Evolutionary conservation across 2,888 invertebrate genomes (phyloP).

Genomic region (Caenorhabditis uteleia): DNA sequence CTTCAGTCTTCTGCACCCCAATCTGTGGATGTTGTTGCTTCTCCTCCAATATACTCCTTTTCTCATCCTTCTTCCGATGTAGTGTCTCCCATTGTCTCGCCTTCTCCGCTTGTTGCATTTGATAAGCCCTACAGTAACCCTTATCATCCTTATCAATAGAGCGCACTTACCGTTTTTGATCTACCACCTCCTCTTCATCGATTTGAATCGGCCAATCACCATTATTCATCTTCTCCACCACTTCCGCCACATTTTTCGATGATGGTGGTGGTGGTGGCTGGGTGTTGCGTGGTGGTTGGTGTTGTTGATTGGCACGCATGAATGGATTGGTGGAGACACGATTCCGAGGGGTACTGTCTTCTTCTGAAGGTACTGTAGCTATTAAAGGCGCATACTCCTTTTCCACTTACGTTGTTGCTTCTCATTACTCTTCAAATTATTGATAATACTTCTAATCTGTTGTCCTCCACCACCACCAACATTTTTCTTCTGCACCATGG

Average conservation of each 20-base stretch:
- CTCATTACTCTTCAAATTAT: slow-evolving; percentile 43
- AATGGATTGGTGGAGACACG: slow-evolving; percentile 48
- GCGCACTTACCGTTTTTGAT: no score
- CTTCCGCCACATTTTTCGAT: slow-evolving; percentile 49
- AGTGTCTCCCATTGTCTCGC: slow-evolving; percentile 50
- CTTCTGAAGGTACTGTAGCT: no score
- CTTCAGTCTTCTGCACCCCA: no score
- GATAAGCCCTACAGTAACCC: slow-evolving; percentile 4
- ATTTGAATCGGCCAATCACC: slow-evolving; percentile 54
- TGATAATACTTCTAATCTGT: slow-evolving; percentile 44
- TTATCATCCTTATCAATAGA: not conserved
- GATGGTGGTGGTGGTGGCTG: slow-evolving; percentile 9
- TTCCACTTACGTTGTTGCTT: slow-evolving; percentile 19
- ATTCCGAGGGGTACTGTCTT: slow-evolving; percentile 19
- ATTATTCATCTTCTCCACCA: slow-evolving; percentile 55
- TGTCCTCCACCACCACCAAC: slow-evolving; percentile 7
- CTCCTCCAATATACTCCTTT: slow-evolving; percentile 24
- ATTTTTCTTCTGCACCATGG: slow-evolving; percentile 18
- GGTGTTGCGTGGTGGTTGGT: not conserved
- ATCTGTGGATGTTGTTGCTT: slow-evolving; percentile 19
- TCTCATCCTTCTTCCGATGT: slow-evolving; percentile 37
- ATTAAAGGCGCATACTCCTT: no score
- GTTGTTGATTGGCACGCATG: slow-evolving; percentile 32
- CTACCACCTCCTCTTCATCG: slow-evolving; percentile 34
- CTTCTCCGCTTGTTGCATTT: slow-evolving; percentile 22